A percentile compares a stretch with the other conserved stretches of the same genome.
Evolutionary conservation across 2,113 vertebrate species (phyloP).

Genomic region (Caloenas nicobarica): DNA sequence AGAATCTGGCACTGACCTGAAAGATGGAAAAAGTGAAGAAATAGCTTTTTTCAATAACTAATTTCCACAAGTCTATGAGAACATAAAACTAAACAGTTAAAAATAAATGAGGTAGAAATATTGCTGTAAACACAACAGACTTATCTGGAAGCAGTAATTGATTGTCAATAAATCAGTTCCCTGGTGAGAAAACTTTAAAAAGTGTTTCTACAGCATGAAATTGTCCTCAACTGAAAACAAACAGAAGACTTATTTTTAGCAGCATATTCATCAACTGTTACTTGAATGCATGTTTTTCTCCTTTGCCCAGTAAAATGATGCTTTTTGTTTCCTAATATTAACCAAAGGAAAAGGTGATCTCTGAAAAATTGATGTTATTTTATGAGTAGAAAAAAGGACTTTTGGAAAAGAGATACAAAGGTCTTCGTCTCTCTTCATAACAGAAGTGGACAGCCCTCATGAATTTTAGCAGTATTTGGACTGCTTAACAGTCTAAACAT

Average conservation of each 20-base stretch:
- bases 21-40: conserved; percentile 53
- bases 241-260: conserved; percentile 27
- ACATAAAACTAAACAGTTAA: conserved; percentile 34
- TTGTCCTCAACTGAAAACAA: neutral
- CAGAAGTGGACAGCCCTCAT: neutral
- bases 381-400: neutral
- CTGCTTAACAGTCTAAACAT: neutral
- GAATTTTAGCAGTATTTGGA: conserved; percentile 1
- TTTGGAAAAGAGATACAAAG: neutral
- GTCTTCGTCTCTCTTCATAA: neutral
- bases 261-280: neutral
- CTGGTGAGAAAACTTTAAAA: neutral
- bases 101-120: neutral
- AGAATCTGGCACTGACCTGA: neutral
- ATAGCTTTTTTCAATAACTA: conserved; percentile 25
- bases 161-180: conserved; percentile 10
- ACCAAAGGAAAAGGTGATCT: conserved; percentile 31
- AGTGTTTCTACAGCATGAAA: neutral
- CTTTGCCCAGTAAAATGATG: neutral
- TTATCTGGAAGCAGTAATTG: conserved; percentile 26
- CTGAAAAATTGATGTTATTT: neutral
- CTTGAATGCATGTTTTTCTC: conserved; percentile 13
- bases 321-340: neutral
- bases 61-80: conserved; percentile 13
- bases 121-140: neutral